Base-by-base conservation (phyloP, 2,113 vertebrate genomes). In the Nymphicus hollandicus region DNA sequence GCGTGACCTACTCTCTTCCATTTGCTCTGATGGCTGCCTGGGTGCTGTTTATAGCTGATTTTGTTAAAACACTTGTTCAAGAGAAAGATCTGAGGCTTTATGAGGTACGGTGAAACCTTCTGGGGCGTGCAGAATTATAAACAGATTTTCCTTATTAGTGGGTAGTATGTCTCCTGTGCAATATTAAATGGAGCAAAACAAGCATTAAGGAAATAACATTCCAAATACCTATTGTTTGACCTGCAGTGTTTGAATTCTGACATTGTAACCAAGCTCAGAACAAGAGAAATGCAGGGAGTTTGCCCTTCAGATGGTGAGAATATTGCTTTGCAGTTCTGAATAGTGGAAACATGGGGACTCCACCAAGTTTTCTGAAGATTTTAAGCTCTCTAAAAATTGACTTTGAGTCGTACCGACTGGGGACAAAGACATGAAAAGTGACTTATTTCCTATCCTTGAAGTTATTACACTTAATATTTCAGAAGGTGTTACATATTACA, bases 31-130 rank as follows among this genome's bases (percentile, higher is more conserved):
- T 99, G 99, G 97, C 99, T 79, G 98, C 99, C 93, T 99, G 99
- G 99, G 97, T 99, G 84, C 98, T 99, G 94, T 99, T 99, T 93
- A 98, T 99, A 89, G 99, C 99, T 84, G 98, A 99, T 91, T 99
- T 99, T 96, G 99, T 99, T 66, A 99, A 99, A 97, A 99, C 99
- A 77, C 98, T 99, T 55, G 99, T 99, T 90, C 98, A 99, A 53
- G 99, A 99, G 97, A 98, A 99, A 97, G 99, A 99, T 96, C 98
- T 99, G 87, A 98, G 99, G 91, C 98, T 99, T 94, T 99, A 99
- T 69, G 99, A 99, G 99, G 99, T 99, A 98, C 1, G 56, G 69
- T 80, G 63, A 89, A 81, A 81, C 71, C 95, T 68, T 78, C 89
- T 96, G 91, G 78, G 72, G 84, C 33, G 0, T 92, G 89, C 72